Percentiles rank a stretch among this genome's conserved stretches.
phyloP scores from a whole-genome alignment of 1,140 invertebrate genomes.

The Zaprionus inermis region DNA sequence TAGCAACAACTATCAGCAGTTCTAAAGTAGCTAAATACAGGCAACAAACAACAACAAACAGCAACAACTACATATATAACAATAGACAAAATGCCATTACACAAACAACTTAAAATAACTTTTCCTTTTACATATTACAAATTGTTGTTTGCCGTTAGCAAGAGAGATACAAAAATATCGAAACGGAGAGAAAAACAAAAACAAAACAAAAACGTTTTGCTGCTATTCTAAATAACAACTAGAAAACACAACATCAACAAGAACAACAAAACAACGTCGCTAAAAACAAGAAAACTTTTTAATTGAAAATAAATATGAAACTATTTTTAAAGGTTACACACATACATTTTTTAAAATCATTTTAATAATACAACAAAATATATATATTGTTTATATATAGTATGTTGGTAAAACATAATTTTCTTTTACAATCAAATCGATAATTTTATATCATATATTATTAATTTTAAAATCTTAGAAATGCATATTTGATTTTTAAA shows the following conservation, averaged over 20 bases:
- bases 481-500: conserved; percentile 72
- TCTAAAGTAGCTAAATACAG: conserved; percentile 67
- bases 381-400: conserved; percentile 57
- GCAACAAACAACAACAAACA: conserved; percentile 54
- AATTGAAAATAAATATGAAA: conserved; percentile 42
- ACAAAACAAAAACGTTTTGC: conserved; percentile 74
- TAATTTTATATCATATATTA: conserved; percentile 55
- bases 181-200: conserved; percentile 82
- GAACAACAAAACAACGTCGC: conserved; percentile 72
- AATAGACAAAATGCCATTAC: conserved; percentile 52
- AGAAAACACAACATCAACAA: conserved; percentile 53
- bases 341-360: conserved; percentile 59
- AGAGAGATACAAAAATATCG: conserved; percentile 45
- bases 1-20: conserved; percentile 83
- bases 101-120: conserved; percentile 48
- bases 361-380: conserved; percentile 66
- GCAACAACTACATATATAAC: conserved; percentile 43
- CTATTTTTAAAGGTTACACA: conserved; percentile 55
- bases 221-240: conserved; percentile 62
- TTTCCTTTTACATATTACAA: conserved; percentile 34
- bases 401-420: conserved; percentile 31
- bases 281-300: conserved; percentile 83
- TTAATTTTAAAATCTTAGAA: conserved; percentile 70
- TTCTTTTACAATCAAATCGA: conserved; percentile 59
- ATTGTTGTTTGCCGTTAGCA: conserved; percentile 74